These are phyloP conservation scores for Zaprionus lachaisei DNA, from an alignment of 1,140 invertebrate species.

Conservation along the genomic window DNA sequence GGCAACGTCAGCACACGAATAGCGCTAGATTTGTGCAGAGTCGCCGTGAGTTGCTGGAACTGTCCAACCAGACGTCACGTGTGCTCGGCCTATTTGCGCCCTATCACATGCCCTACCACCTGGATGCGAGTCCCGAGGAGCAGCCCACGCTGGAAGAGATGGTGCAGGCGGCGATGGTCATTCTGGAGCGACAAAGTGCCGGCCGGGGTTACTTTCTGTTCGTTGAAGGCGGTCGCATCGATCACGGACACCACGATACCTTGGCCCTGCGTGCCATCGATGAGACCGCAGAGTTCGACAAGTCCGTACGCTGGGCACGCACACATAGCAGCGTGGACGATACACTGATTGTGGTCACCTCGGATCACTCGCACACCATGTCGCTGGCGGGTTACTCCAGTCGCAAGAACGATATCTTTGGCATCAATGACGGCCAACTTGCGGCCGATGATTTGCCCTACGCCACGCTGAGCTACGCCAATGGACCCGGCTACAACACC, in stretches of 20 bases:
- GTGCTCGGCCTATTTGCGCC: conserved; percentile 86
- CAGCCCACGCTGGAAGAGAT: conserved; percentile 91
- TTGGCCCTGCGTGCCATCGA: conserved; percentile 88
- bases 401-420: conserved; percentile 89
- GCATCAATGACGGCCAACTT: conserved; percentile 78
- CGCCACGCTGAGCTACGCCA: conserved; percentile 88
- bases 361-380: conserved; percentile 90
- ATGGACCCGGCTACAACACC: conserved; percentile 87
- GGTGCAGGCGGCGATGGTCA: conserved; percentile 89
- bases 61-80: conserved; percentile 84
- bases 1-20: conserved; percentile 84
- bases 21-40: conserved; percentile 88
- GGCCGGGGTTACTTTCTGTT: conserved; percentile 90
- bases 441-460: conserved; percentile 85
- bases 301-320: conserved; percentile 87
- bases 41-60: conserved; percentile 85
- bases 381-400: conserved; percentile 89
- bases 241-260: conserved; percentile 90
- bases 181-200: conserved; percentile 88
- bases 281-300: conserved; percentile 89
- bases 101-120: conserved; percentile 86
- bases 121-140: conserved; percentile 86
- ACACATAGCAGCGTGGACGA: conserved; percentile 87
- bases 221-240: conserved; percentile 89
- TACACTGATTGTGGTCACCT: conserved; percentile 89